Evolutionary conservation across 2,113 vertebrate genomes (phyloP), one percentile per base, ranked within the genome.

Genomic region (Cephalophus harveyi): DNA sequence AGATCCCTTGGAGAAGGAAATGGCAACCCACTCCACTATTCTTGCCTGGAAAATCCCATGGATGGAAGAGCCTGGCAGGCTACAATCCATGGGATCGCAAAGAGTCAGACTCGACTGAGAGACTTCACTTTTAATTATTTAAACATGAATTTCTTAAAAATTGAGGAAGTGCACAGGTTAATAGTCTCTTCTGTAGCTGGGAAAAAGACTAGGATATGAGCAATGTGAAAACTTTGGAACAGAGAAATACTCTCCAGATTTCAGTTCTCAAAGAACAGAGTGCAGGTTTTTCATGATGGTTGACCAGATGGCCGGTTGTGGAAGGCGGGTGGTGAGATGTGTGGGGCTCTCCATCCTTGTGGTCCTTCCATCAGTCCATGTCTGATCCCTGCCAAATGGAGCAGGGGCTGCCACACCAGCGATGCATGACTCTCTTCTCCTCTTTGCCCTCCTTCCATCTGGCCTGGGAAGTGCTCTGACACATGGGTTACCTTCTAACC

Each of bases 381-480:
- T 59, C 78, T 87, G 30, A 15, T 86, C 27, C n/a, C 17, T 21
- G 79, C 96, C 97, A 95, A 89, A 36, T 85, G 87, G 91, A 84
- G 16, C 43, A n/a, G 50, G 36, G 86, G 60, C 89, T 27, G 71
- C 28, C 59, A 85, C 19, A 17, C 15, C 79, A 76, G 88, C 43
- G 93, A 83, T 36, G 60, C 93, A 5, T 48, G 84, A 89, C 96
- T 46, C 81, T 23, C 59, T 62, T 43, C 50, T 52, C 25, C n/a
- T n/a, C 30, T 36, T 52, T 50, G 8, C 46, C 57, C 78, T 89
- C 86, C 89, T 88, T 87, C 97, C 97, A 87, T 95, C 94, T 97
- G 96, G 91, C 76, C 78, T 12, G 30, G 40, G 84, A 60, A 50
- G 71, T 11, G 71, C 46, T 74, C 87, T 62, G 84, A 92, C 95